Base-by-base conservation (phyloP, 2,888 invertebrate genomes). In the Stenchaetothrips biformis region DNA sequence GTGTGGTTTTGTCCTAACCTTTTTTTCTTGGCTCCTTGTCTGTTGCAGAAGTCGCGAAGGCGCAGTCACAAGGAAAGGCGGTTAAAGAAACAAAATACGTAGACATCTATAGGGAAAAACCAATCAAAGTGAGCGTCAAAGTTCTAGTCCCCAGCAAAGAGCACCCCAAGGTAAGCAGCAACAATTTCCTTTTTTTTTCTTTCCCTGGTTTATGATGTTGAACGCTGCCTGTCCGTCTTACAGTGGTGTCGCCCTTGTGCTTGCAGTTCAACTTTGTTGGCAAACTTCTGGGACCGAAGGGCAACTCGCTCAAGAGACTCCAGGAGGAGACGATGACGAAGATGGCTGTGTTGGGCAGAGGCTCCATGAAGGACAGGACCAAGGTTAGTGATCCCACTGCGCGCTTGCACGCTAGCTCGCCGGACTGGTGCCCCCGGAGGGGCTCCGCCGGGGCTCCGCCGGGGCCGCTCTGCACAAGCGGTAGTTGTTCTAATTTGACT, bases 251-350 rank as follows among this genome's bases (percentile, higher is more conserved):
- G 21, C 47, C 47, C 77, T 11, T 81, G 7, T 81, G 27, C 74
- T 88, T 90, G 13, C 90, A 97, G 97, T 97, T 96, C 87, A 97
- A 97, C 88, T 97, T 97, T 89, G 97, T 97, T 83, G 97, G 97
- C 6, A 97, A 97, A 87, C 90, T 97, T 82, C 89, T 97, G 84
- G 97, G 97, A 3, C 97, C 97, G 21, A 97, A 96, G 88, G 97
- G 97, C 80, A 96, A 95, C 88, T 96, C 97, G 0, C 88, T 97
- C 86, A 96, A 96, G 87, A 90, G 95, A 83, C 90, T 97, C 49
- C 97, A 97, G 87, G 96, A 97, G 86, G 96, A 96, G 87, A 97
- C 97, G 13, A 95, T 96, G 92, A 96, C 96, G 86, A 97, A 96
- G 90, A 97, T 97, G 95, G 95, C 97, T 48, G 95, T 97, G 13